Conservation (phyloP, 2,113 vertebrate species). For the Albula glossodonta region DNA sequence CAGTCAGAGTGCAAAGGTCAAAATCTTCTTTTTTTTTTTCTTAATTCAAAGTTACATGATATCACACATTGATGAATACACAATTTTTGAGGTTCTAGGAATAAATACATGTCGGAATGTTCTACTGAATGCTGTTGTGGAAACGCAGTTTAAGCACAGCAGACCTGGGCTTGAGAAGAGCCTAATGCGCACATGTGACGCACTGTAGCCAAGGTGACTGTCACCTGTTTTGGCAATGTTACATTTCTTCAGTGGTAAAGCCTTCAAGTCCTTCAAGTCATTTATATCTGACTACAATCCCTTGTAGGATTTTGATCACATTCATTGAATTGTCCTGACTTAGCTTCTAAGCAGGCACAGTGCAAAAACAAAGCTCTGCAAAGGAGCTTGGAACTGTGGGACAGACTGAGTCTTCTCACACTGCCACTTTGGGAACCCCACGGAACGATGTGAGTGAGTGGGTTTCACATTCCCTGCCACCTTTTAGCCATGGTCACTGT, state of each 20-base stretch:
- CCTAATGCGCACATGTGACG: not conserved
- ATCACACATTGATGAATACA: not conserved
- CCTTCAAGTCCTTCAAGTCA: not conserved
- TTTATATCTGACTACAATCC: not conserved
- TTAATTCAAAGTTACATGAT: not conserved
- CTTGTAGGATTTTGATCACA: not conserved
- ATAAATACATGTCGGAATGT: not conserved
- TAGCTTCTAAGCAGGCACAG: not conserved
- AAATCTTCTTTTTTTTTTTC: not conserved
- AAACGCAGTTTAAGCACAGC: not conserved
- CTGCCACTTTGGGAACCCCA: not conserved
- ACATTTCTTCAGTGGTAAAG: not conserved
- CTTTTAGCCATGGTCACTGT: slow-evolving; percentile 43
- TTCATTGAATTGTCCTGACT: not conserved
- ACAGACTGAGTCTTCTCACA: too few relatives aligned
- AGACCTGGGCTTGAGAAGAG: too few relatives aligned
- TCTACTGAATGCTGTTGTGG: not conserved
- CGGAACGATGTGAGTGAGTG: not conserved
- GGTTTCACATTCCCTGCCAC: slow-evolving; percentile 20
- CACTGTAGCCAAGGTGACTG: too few relatives aligned
- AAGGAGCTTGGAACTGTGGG: too few relatives aligned
- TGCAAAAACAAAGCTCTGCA: not conserved
- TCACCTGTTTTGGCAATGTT: not conserved
- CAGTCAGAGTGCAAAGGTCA: not conserved
- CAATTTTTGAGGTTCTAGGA: not conserved